Conservation (phyloP, 2,888 invertebrate species). For the Synanthedon tipuliformis region DNA sequence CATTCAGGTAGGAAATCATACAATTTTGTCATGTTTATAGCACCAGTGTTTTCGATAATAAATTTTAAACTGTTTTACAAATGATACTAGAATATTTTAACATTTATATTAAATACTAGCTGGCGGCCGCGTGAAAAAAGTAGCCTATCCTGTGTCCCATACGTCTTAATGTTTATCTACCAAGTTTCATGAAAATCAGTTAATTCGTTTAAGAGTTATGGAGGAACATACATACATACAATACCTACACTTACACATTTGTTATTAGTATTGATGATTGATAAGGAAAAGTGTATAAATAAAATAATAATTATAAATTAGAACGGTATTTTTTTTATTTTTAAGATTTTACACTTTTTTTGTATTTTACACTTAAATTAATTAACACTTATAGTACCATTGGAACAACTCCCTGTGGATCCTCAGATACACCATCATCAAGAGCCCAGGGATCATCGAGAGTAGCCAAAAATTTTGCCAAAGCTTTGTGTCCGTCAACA, state of each 20-base stretch:
- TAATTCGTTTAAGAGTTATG: no score
- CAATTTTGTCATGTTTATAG: no score
- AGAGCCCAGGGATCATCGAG: conserved; percentile 64
- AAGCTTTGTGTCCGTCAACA: conserved; percentile 49
- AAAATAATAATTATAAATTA: neutral
- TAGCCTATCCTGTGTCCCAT: no score
- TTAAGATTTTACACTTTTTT: neutral
- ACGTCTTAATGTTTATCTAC: no score
- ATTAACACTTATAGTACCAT: conserved; percentile 31
- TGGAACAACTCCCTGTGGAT: conserved; percentile 33
- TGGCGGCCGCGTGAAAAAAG: no score
- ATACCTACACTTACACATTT: no score
- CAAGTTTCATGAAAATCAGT: no score
- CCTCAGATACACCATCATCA: conserved; percentile 33
- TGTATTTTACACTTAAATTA: neutral
- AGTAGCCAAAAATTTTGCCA: conserved; percentile 47
- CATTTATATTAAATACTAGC: neutral
- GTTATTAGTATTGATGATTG: no score
- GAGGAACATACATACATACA: no score
- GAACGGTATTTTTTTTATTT: neutral
- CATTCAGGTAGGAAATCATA: no score
- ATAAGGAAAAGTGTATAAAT: neutral
- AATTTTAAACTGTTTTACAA: no score
- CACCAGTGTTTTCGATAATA: no score
- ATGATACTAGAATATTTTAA: neutral